These are phyloP conservation scores for Notolepis coatsorum DNA, from an alignment of 2,797 vertebrate genomes.

Conservation along the genomic window DNA sequence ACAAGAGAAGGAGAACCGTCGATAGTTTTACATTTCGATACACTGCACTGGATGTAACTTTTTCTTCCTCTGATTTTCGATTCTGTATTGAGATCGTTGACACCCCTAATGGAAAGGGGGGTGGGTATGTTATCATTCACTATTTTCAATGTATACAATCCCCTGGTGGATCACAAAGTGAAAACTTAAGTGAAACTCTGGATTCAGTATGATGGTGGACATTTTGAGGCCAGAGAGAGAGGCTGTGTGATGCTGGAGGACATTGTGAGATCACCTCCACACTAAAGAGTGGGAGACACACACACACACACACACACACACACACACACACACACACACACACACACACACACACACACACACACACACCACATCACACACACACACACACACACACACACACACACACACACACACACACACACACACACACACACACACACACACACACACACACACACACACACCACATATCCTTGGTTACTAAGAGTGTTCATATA, in stretches of 20 bases:
- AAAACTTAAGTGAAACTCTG: background rate
- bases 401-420: background rate
- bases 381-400: background rate
- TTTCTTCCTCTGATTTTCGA: no score
- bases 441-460: background rate
- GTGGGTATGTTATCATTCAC: no score
- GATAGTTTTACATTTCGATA: no score
- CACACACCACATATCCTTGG: background rate
- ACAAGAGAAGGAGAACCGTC: no score
- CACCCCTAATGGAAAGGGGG: no score
- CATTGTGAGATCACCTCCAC: background rate
- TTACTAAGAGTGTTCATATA: conserved; percentile 6
- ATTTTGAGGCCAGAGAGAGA: background rate
- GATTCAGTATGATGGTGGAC: background rate
- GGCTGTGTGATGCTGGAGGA: background rate
- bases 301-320: background rate
- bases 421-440: background rate
- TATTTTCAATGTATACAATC: no score
- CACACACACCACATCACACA: background rate
- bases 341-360: background rate
- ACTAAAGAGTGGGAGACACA: background rate
- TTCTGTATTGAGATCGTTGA: no score
- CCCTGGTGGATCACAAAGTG: no score
- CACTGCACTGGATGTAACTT: no score
- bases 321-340: background rate